Percentiles rank a stretch among this genome's conserved stretches.
phyloP scores from a whole-genome alignment of 1,140 invertebrate species.

The Zaprionus tsacasi region DNA sequence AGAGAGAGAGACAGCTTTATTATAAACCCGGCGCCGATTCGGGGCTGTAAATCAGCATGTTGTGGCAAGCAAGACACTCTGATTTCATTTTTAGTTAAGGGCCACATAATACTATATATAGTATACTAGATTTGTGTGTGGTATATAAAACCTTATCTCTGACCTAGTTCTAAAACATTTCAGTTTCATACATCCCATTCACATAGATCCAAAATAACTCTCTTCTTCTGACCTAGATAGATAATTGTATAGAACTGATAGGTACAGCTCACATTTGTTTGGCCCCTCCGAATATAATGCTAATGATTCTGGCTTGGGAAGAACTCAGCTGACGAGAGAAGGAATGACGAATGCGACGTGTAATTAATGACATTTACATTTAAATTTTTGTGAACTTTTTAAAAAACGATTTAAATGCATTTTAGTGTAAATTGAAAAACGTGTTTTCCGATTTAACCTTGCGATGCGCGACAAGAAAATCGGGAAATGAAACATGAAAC shows the following conservation, averaged over 20 bases:
- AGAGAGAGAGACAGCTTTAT: slow-evolving; percentile 13
- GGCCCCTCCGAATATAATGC: background rate
- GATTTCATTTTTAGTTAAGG: background rate
- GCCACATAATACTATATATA: background rate
- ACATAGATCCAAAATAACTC: background rate
- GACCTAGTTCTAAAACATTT: too few relatives aligned
- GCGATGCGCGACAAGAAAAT: slow-evolving; percentile 14
- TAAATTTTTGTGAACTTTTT: slow-evolving; percentile 63
- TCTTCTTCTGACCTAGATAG: slow-evolving; percentile 20
- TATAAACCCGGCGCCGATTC: slow-evolving; percentile 55
- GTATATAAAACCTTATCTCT: too few relatives aligned
- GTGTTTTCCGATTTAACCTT: slow-evolving; percentile 59
- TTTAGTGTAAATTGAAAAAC: slow-evolving; percentile 62
- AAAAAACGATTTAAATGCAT: slow-evolving; percentile 73
- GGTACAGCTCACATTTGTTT: slow-evolving; percentile 7
- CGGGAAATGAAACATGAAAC: slow-evolving; percentile 41
- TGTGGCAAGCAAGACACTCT: background rate
- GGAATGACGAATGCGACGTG: slow-evolving; percentile 12
- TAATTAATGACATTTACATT: slow-evolving; percentile 75
- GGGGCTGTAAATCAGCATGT: slow-evolving; percentile 42
- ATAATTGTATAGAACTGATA: slow-evolving; percentile 21
- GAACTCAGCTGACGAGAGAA: slow-evolving; percentile 10
- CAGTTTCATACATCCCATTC: too few relatives aligned
- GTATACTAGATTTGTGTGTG: background rate
- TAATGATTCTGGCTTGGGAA: background rate